Evolutionary conservation across 2,113 vertebrate genomes (phyloP).

Genomic region (Urocolius indicus): DNA sequence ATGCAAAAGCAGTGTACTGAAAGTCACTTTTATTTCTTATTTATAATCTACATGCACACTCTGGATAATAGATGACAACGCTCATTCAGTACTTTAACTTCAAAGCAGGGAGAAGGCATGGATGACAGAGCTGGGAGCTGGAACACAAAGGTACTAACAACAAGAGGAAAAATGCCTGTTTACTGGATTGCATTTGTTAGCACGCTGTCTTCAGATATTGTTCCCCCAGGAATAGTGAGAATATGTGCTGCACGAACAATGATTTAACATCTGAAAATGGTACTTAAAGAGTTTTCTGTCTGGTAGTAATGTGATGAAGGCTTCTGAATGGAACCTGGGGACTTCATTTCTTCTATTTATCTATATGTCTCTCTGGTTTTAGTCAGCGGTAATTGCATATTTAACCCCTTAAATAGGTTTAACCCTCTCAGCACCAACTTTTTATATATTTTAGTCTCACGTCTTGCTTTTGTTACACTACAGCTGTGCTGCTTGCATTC

Average conservation of each 20-base stretch:
- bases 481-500: constrained; percentile 39
- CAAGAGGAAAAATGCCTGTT: constrained; percentile 84
- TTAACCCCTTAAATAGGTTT: constrained; percentile 82
- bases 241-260: constrained; percentile 77
- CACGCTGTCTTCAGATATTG: constrained; percentile 82
- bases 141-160: constrained; percentile 79
- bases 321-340: constrained; percentile 81
- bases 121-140: constrained; percentile 82
- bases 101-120: constrained; percentile 76
- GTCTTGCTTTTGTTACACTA: constrained; percentile 54
- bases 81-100: constrained; percentile 84
- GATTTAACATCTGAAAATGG: constrained; percentile 88
- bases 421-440: constrained; percentile 70
- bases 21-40: constrained; percentile 91
- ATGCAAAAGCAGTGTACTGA: constrained; percentile 88
- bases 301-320: constrained; percentile 81
- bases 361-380: constrained; percentile 83
- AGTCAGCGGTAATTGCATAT: constrained; percentile 81
- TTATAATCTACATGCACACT: constrained; percentile 86
- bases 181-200: constrained; percentile 85
- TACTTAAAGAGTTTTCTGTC: constrained; percentile 85
- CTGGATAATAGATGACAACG: constrained; percentile 84
- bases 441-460: background rate
- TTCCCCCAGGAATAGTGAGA: constrained; percentile 80
- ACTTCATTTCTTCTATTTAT: constrained; percentile 84